phyloP scores from a whole-genome alignment of 2,888 invertebrate species.

The Campoplex capitator region DNA sequence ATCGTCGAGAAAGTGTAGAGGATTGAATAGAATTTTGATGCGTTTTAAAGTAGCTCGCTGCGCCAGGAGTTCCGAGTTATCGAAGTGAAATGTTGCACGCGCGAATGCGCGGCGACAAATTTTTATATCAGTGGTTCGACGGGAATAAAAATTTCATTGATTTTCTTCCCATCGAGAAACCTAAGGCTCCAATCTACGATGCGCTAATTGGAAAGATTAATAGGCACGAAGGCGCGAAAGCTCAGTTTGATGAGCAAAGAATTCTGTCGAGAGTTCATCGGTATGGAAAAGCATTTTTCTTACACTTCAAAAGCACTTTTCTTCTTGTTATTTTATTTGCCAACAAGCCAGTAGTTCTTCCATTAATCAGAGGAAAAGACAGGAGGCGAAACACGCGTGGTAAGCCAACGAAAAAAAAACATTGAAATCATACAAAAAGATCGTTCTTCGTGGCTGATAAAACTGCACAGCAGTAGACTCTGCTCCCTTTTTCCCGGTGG shows the following conservation, averaged over 20 bases:
- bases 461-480: neutral
- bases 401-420: constrained; percentile 5
- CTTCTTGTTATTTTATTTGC: neutral
- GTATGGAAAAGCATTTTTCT: constrained; percentile 15
- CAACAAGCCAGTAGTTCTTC: neutral
- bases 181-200: neutral
- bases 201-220: constrained; percentile 29
- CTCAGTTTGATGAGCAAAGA: neutral
- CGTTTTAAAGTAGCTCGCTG: neutral
- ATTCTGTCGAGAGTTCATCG: constrained; percentile 14
- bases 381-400: neutral
- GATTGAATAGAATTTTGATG: neutral
- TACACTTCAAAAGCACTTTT: neutral
- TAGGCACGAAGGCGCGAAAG: neutral
- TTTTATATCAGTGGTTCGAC: neutral
- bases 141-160: constrained; percentile 12
- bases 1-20: neutral
- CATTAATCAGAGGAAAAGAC: constrained; percentile 12
- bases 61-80: neutral
- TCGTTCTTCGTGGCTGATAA: neutral
- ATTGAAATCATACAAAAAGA: neutral
- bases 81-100: neutral
- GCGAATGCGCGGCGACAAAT: neutral
- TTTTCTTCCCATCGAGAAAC: neutral
- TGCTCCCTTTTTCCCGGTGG: neutral